phyloP scores from a whole-genome alignment of 2,888 invertebrate species.

The Synergus japonicus region DNA sequence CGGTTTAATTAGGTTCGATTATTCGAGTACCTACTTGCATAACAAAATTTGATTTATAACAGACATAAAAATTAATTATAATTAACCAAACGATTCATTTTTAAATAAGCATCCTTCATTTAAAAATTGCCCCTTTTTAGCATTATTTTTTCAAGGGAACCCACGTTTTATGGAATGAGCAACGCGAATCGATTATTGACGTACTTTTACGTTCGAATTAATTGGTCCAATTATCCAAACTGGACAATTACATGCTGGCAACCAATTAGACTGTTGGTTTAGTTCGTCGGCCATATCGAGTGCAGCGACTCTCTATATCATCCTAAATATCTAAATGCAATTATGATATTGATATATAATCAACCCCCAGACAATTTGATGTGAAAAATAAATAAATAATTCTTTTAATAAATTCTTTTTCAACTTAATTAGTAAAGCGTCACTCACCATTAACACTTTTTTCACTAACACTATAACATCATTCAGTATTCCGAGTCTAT shows the following conservation, averaged over 20 bases:
- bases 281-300: slow-evolving; percentile 55
- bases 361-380: neutral
- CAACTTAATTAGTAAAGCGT: neutral
- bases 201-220: slow-evolving; percentile 73
- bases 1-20: neutral
- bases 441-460: neutral
- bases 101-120: slow-evolving; percentile 41
- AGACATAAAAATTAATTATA: neutral
- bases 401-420: neutral
- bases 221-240: slow-evolving; percentile 75
- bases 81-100: slow-evolving; percentile 1
- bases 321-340: slow-evolving; percentile 30
- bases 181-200: slow-evolving; percentile 54
- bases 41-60: neutral
- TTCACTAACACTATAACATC: neutral
- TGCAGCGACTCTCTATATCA: slow-evolving; percentile 13
- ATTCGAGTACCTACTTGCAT: neutral
- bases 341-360: slow-evolving; percentile 22
- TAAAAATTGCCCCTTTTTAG: slow-evolving; percentile 62
- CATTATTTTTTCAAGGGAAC: slow-evolving; percentile 67
- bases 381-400: no score
- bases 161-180: slow-evolving; percentile 55
- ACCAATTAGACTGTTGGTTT: slow-evolving; percentile 75
- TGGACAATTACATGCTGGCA: slow-evolving; percentile 73
- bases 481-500: neutral